Base-by-base conservation (phyloP, 2,113 vertebrate species). In the Lycocorax pyrrhopterus region DNA sequence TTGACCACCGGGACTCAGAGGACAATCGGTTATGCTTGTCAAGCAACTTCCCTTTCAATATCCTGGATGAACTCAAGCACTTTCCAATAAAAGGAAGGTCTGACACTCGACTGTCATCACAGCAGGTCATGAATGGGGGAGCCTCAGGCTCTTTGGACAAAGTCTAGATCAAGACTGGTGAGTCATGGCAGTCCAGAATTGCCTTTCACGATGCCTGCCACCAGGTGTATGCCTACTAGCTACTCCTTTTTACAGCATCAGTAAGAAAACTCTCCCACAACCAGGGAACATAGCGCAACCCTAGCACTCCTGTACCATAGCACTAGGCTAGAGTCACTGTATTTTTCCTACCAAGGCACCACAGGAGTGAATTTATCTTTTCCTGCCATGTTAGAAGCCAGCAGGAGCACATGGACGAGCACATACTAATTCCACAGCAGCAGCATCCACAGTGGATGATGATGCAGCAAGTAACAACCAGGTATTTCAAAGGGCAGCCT, bases 401-500 rank as follows among this genome's bases (percentile, higher is more conserved):
- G 27, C 27, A 73, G 67, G 7, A 71, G 43, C 56, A 52, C 14
- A 9, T 3, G 10, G 41, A 63, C 11, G 2, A 80, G 68, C 33
- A 58, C 17, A 16, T 3, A 29, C 19, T n/a, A 59, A 58, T 30
- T 55, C 43, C n/a, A 62, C 10, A 75, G 47, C 46, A 66, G 59
- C 21, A 74, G 60, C 23, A 80, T 11, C 32, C 80, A n/a, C 68
- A 84, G 55, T 0, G 4, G 32, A 66, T 3, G 27, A 73, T 0
- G 0, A 39, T 3, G 12, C 55, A 71, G 43, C 26, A 52, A 63
- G 20, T 23, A 66, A 55, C 11, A 33, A 21, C 5, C 3, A 5
- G 4, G 5, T 67, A 37, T 43, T 79, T 7, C 0, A 0, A 59
- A 8, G n/a, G 6, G 21, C 18, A 83, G 62, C 46, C 46, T 37